Conservation (phyloP, 2,113 vertebrate species). For the Hippocampus comes region DNA sequence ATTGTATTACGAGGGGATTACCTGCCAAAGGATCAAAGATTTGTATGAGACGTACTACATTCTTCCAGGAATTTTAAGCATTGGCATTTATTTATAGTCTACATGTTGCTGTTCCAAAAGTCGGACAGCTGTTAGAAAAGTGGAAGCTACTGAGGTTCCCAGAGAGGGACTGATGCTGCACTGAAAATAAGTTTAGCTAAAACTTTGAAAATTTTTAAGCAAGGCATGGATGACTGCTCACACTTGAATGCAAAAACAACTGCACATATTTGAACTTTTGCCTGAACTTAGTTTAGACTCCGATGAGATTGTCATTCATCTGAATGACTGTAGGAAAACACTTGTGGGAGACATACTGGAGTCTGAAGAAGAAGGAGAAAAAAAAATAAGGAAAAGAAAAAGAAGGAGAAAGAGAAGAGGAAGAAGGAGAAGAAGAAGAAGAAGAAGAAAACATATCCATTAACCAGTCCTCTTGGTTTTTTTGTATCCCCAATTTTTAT, state of each 20-base stretch:
- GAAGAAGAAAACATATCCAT: too few species aligned
- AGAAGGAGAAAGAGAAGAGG: too few species aligned
- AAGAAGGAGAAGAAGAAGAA: too few species aligned
- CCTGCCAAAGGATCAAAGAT: neutral
- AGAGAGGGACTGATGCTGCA: neutral
- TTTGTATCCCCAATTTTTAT: too few species aligned
- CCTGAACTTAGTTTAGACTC: neutral
- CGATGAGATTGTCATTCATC: too few species aligned
- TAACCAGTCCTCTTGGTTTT: too few species aligned
- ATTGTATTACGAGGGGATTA: neutral
- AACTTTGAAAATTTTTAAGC: neutral
- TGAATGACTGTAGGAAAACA: too few species aligned
- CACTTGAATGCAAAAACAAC: neutral
- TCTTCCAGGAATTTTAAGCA: neutral
- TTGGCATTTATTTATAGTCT: neutral
- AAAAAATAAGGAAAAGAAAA: too few species aligned
- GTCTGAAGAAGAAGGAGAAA: too few species aligned
- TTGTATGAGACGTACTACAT: neutral
- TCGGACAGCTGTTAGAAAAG: neutral
- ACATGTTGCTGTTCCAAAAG: neutral
- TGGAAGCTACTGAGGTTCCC: neutral
- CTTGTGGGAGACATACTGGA: too few species aligned
- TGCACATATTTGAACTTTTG: neutral
- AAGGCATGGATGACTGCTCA: neutral
- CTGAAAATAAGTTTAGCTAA: neutral